Percentiles rank a stretch among this genome's conserved stretches.
phyloP scores from a whole-genome alignment of 2,113 vertebrate species.

The Falcunculus frontatus region DNA sequence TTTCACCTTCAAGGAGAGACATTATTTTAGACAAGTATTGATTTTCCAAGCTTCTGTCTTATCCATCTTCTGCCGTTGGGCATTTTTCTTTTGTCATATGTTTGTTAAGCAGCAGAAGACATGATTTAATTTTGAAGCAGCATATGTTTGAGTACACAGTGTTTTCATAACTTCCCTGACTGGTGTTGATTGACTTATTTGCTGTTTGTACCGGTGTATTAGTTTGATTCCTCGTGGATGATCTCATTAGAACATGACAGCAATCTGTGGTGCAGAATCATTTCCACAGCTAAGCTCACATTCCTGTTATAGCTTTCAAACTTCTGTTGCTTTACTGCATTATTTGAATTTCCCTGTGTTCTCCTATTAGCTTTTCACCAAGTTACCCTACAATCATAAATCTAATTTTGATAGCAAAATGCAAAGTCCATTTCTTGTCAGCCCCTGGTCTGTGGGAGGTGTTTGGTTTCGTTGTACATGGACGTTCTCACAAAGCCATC shows the following conservation, averaged over 20 bases:
- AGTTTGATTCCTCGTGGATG: neutral
- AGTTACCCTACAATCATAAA: neutral
- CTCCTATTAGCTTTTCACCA: neutral
- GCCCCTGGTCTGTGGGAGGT: neutral
- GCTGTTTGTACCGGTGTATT: neutral
- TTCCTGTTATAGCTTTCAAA: neutral
- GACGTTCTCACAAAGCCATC: neutral
- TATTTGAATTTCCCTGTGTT: neutral
- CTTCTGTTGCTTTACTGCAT: neutral
- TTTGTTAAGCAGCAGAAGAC: neutral
- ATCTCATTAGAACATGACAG: constrained; percentile 12
- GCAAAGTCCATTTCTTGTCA: neutral
- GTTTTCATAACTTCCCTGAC: constrained; percentile 30
- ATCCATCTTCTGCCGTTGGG: neutral
- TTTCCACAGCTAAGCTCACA: neutral
- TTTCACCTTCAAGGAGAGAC: neutral
- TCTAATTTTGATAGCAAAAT: neutral
- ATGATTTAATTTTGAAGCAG: constrained; percentile 23
- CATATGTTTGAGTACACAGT: constrained; percentile 29
- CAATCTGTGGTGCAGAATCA: constrained; percentile 25
- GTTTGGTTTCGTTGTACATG: neutral
- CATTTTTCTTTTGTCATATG: neutral
- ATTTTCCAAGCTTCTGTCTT: neutral
- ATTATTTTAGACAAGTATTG: neutral
- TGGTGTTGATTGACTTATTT: constrained; percentile 40